A percentile compares a stretch with the other conserved stretches of the same genome.
These are phyloP conservation scores for Lepidocyrtinus sp. DNA, from an alignment of 2,888 invertebrate species.

Conservation along the genomic window DNA sequence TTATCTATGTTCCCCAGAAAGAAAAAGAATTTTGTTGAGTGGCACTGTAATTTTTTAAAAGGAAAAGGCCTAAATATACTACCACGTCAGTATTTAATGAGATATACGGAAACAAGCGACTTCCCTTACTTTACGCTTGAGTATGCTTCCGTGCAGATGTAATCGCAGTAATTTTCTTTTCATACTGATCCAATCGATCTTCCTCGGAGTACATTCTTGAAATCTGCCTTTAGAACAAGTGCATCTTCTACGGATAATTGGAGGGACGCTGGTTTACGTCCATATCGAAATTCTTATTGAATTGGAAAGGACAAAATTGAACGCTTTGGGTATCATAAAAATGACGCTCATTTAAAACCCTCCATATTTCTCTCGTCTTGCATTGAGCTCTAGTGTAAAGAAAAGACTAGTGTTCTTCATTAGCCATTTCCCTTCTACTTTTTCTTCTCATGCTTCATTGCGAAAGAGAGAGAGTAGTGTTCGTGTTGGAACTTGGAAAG, in stretches of 20 bases:
- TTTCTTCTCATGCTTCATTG: background rate
- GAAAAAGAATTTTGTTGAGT: constrained; percentile 19
- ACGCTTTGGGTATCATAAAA: background rate
- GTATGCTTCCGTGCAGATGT: background rate
- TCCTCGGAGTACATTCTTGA: too few relatives aligned
- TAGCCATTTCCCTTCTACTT: constrained; percentile 5
- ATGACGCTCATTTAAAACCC: background rate
- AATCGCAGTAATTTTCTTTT: background rate
- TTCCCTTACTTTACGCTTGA: background rate
- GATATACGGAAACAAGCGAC: background rate
- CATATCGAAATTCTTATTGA: background rate
- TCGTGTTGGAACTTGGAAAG: too few relatives aligned
- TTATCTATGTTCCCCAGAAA: background rate
- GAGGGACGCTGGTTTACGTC: background rate
- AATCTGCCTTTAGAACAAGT: background rate
- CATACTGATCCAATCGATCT: too few relatives aligned
- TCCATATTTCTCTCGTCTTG: background rate
- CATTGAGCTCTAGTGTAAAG: background rate
- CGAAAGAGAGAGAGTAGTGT: constrained; percentile 3
- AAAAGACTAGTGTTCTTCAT: background rate
- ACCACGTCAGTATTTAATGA: background rate
- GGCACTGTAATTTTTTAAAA: constrained; percentile 19
- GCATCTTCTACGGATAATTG: background rate
- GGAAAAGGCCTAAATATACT: background rate
- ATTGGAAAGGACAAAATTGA: background rate